Evolutionary conservation across 2,113 vertebrate genomes (phyloP), one percentile per base, ranked within the genome.

Genomic region (Ciconia boyciana): DNA sequence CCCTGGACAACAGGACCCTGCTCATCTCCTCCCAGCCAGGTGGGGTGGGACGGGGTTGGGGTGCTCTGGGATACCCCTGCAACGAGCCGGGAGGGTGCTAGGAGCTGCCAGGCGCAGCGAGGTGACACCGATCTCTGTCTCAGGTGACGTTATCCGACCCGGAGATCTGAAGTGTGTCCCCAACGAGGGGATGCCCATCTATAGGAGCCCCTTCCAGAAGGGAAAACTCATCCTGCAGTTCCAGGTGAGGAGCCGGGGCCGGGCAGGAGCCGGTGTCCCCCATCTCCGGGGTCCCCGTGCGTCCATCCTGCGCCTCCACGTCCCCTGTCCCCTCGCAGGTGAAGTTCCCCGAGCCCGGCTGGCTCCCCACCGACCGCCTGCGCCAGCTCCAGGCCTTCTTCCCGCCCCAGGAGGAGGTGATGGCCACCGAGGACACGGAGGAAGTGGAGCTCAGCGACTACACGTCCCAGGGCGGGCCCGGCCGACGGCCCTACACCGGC

Each of bases 161-260:
- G 98, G 97, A 0, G 97, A 98, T 20, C 14, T 97, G 13, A 98
- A 96, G 66, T 97, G 97, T 2, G 78, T 98, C 39, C 97, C 95
- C 7, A 98, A 97, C 3, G 98, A 98, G 76, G 98, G 98, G 8
- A 98, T 98, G 97, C 98, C 98, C 0, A 36, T 98, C 62, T 97
- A 97, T 68, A 90, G 97, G 57, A 96, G 85, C 70, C 96, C 97
- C 3, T 93, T 91, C 28, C 95, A 98, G 91, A 98, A 93, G 41
- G 97, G 98, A 13, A 97, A 96, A 20, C 97, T 98, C 65, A 94
- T 98, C 68, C 32, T 98, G 36, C 96, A 97, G 46, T 98, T 98
- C 32, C 71, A 98, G 97, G 98, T 98, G 89, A 83, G 57, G 49
- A 36, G 46, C 22, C 3, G 15, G 34, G 15, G 46, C 22, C 3